These are phyloP conservation scores for Plebejus argus DNA, from an alignment of 2,888 invertebrate species.

Conservation along the genomic window DNA sequence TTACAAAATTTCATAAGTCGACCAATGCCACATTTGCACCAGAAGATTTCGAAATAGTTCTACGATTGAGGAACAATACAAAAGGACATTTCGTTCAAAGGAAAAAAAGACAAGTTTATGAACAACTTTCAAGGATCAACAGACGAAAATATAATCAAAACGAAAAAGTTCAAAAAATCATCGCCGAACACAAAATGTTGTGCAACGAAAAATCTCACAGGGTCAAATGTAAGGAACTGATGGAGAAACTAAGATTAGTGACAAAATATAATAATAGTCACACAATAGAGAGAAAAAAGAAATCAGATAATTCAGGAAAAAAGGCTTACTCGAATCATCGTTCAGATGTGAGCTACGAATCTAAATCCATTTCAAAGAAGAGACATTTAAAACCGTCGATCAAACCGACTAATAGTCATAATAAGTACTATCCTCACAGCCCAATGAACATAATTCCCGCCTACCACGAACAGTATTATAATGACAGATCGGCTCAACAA, in stretches of 20 bases:
- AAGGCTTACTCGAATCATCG: conserved; percentile 1
- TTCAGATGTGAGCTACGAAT: not conserved
- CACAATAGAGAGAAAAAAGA: not conserved
- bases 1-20: conserved; percentile 53
- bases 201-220: conserved; percentile 58
- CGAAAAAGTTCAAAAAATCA: conserved; percentile 58
- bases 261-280: conserved; percentile 42
- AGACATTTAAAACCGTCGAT: not conserved
- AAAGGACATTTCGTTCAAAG: conserved; percentile 40
- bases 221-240: conserved; percentile 60
- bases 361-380: not conserved
- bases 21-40: conserved; percentile 54
- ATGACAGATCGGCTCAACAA: conserved; percentile 42
- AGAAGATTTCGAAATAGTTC: conserved; percentile 53
- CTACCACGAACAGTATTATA: conserved; percentile 40
- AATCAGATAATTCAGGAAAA: conserved; percentile 5
- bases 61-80: conserved; percentile 55
- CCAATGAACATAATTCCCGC: conserved; percentile 9
- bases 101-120: conserved; percentile 51
- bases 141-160: conserved; percentile 49
- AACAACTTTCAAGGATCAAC: conserved; percentile 9
- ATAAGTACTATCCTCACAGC: not conserved
- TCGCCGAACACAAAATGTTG: conserved; percentile 57
- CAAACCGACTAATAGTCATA: not conserved
- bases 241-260: conserved; percentile 55